Base-by-base conservation (phyloP, 2,888 invertebrate genomes). In the Cabera pusaria region DNA sequence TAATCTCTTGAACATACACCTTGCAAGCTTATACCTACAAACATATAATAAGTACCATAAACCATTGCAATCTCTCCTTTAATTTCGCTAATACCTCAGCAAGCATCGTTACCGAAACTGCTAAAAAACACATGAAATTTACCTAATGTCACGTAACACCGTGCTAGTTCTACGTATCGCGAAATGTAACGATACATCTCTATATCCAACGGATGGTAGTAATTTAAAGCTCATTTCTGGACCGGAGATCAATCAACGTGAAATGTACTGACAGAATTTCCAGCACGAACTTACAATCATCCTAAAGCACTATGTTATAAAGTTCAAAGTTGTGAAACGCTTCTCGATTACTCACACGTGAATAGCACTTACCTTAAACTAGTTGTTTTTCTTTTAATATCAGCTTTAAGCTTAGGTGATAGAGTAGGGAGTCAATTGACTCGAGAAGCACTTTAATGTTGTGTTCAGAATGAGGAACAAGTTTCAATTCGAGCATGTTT, bases 161-260 rank as follows among this genome's bases (percentile, higher is more conserved):
- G 12, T 22, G 22, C 16, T 6, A 31, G 25, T 40, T 19, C 18
- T 29, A 22, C 48, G 36, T 46, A n/a, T 52, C 34, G 39, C 35
- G 9, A 24, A 46, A 45, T 33, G 47, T 37, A 35, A 40, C 22
- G 40, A 44, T 53, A 57, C 60, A 58, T 61, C 63, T 72, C 64
- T 50, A 63, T 66, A 64, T 50, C 50, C 41, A 44, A 44, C 64
- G 67, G 66, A 69, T 67, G 53, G 59, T 42, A 46, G 65, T 64
- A 66, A 72, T 74, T 69, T 66, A 52, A 57, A 69, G 60, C 62
- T 67, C 64, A 63, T 69, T 69, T 64, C 66, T 56, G 58, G 38
- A 50, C 47, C 54, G 56, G 44, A 58, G 54, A 76, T 74, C 74
- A 67, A 74, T 75, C 72, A 69, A 51, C 52, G 50, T 34, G 36